Conservation (phyloP, 92 coral and sea anemone genomes). For the Zoanthus sociatus region DNA sequence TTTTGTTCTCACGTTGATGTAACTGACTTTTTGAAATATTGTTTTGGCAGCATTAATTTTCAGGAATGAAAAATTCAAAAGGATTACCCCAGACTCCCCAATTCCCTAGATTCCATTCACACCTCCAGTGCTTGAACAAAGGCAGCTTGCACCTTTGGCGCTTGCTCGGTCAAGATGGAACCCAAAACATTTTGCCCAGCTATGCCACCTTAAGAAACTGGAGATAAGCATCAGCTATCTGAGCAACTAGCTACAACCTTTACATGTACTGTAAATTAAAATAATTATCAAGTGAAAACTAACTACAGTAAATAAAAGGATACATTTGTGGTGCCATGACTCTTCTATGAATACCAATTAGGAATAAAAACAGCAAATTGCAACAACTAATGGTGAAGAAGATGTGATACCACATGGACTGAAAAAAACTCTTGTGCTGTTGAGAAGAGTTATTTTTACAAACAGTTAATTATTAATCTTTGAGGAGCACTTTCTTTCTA, state of each 20-base stretch:
- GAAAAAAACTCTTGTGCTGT: conserved; percentile 81
- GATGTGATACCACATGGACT: conserved; percentile 92
- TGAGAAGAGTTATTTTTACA: not conserved
- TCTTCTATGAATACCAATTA: conserved; percentile 92
- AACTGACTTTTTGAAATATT: no score
- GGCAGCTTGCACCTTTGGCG: no score
- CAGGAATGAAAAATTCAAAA: no score
- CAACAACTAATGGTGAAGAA: conserved; percentile 86
- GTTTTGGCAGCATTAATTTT: no score
- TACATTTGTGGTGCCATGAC: conserved; percentile 97
- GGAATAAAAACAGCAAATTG: conserved; percentile 73
- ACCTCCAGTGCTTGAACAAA: no score
- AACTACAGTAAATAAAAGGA: conserved; percentile 55
- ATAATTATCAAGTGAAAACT: not conserved
- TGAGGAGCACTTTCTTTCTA: no score
- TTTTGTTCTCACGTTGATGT: no score
- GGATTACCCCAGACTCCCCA: no score
- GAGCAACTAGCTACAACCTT: no score
- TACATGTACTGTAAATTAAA: not conserved
- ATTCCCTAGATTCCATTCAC: no score
- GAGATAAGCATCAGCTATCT: not conserved
- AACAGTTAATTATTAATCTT: not conserved
- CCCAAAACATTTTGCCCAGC: no score
- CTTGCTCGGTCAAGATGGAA: no score
- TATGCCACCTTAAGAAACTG: not conserved